Evolutionary conservation across 2,113 vertebrate genomes (phyloP), one percentile per base, ranked within the genome.

Genomic region (Neopipo cinnamomea): DNA sequence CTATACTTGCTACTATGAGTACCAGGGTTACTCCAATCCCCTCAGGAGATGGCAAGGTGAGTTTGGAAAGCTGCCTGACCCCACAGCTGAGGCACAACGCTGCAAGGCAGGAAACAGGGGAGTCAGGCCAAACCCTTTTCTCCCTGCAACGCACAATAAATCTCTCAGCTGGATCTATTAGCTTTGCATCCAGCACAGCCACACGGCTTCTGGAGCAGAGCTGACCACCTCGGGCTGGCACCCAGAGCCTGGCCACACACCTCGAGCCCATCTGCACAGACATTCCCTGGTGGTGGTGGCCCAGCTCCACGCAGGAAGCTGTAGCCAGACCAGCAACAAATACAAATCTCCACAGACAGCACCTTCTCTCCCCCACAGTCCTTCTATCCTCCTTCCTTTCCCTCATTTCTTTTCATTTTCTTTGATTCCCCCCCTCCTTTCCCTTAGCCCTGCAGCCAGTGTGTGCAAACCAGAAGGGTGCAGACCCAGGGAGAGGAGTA

Each of bases 211-310:
- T 91, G 56, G 41, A 93, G 44, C 3, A 3, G 25, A 82, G 50
- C 33, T 83, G 66, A 44, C 66, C 76, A 86, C 71, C 80, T 56
- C 4, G 0, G 46, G 35, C 61, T 91, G 76, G 72, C 80, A 93
- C 33, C 1, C 1, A 41, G 46, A 89, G 59, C 46, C 30, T 52
- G 41, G 76, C 76, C 89, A 95, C 72, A 79, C 81, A 94, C 61
- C 72, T 89, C 5, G 16, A 79, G 72, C 81, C 81, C 89, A 83
- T 85, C 88, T 89, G 75, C 31, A 22, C 23, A 78, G 75, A 82
- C 70, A 68, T 61, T 84, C 19, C 65, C 41, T 1, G 0, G 31
- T 7, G 0, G 46, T 1, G 0, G 70, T 42, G 70, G 39, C 55
- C 59, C 65, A 47, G 65, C 39, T 59, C 81, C 85, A 53, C 1